A percentile compares a stretch with the other conserved stretches of the same genome.
Evolutionary conservation across 2,797 vertebrate species (phyloP).

Genomic region (Eutrigla gurnardus): DNA sequence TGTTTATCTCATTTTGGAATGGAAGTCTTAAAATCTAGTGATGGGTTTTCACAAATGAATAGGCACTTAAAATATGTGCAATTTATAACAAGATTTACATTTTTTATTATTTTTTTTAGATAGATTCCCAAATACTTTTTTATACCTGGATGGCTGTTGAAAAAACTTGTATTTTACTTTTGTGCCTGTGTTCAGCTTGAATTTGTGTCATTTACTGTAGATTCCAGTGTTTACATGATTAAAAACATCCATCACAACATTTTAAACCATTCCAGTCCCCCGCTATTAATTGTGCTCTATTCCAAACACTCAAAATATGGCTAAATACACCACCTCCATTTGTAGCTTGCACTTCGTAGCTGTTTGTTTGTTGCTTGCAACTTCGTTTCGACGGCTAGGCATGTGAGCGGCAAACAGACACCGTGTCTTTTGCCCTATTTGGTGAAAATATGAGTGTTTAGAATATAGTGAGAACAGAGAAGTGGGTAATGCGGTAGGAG

Average conservation of each 20-base stretch:
- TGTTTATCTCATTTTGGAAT: conserved; percentile 16
- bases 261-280: neutral
- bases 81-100: neutral
- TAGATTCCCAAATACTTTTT: neutral
- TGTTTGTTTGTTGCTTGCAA: conserved; percentile 36
- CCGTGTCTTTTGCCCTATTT: conserved; percentile 35
- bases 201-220: neutral
- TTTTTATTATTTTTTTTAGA: no score
- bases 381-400: neutral
- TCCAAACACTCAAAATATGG: neutral
- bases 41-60: neutral
- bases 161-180: neutral
- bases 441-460: conserved; percentile 49
- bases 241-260: neutral
- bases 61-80: neutral
- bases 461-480: neutral
- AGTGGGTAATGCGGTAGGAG: neutral
- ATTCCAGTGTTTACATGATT: neutral
- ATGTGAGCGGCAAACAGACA: conserved; percentile 33
- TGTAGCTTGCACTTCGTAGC: conserved; percentile 13
- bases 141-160: no score
- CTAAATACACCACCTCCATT: neutral
- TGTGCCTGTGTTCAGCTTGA: neutral
- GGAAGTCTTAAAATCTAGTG: neutral
- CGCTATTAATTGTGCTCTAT: fast-evolving